Evolutionary conservation across 2,797 vertebrate genomes (phyloP), one percentile per base, ranked within the genome.

Genomic region (Sternotherus odoratus): DNA sequence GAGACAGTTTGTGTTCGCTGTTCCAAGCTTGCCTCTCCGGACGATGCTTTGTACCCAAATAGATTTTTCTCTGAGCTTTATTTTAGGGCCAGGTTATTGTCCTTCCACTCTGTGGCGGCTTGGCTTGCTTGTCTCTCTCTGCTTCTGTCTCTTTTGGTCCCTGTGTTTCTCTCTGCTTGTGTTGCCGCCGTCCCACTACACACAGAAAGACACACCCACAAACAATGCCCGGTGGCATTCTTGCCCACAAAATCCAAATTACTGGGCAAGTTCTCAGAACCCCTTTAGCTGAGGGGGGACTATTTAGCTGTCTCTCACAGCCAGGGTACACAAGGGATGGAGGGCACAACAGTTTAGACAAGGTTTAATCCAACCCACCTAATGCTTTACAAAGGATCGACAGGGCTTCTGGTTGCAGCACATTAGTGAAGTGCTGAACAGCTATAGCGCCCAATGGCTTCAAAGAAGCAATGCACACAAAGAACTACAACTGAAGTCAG

Each of bases 341-440:
- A 63, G 33, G 33, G n/a, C 33, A 17, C 15, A 63, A n/a, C 13
- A 63, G 17, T 63, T n/a, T 19, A 63, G 60, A 63, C 16, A 63
- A 56, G 53, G 54, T 56, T 56, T 5, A 24, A n/a, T 30, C 15
- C 30, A 60, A 60, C 6, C 6, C 57, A 60, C 13, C 57, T 17
- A 60, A 60, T 6, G 7, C 30, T 60, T 33, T 86, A 13, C 4
- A 3, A 23, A 0, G 3, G 6, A 4, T 1, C 83, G 36, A 1
- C 81, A 28, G 7, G 2, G 1, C 43, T 1, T 4, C 12, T 75
- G 56, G 0, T 0, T 28, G 7, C 28, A 87, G 12, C 24, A 11
- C 5, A n/a, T n/a, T 39, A 0, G 33, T 1, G 26, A 1, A 5
- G 30, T 2, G 24, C 6, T 12, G 9, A 82, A 1, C 57, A 5